phyloP scores from a whole-genome alignment of 2,797 vertebrate species.

The Danio aesculapii region DNA sequence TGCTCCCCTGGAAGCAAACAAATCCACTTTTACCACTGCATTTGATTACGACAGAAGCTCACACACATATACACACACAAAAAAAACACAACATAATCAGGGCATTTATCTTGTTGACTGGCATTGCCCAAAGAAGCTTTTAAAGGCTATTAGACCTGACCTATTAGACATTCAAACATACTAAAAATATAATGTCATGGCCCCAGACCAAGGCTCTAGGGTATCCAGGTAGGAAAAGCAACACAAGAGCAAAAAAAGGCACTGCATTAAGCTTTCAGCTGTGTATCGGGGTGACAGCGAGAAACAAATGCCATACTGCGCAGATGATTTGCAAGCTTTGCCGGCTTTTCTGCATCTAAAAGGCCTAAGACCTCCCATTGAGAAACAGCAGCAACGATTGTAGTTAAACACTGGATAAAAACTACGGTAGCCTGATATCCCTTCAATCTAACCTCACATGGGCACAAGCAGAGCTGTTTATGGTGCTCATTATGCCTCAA shows the following conservation, averaged over 20 bases:
- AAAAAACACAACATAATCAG: background rate
- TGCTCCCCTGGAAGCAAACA: slow-evolving; percentile 77
- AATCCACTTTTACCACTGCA: slow-evolving; percentile 31
- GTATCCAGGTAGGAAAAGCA: slow-evolving; percentile 9
- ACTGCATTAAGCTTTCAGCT: slow-evolving; percentile 51
- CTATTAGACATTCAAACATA: slow-evolving; percentile 36
- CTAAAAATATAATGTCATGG: slow-evolving; percentile 20
- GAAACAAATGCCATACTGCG: slow-evolving; percentile 43
- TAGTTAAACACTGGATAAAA: slow-evolving; percentile 51
- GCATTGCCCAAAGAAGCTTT: slow-evolving; percentile 30
- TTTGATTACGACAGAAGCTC: background rate
- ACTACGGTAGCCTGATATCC: slow-evolving; percentile 36
- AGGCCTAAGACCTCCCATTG: slow-evolving; percentile 33
- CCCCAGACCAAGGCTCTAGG: background rate
- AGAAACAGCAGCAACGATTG: slow-evolving; percentile 17
- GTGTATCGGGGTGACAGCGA: slow-evolving; percentile 39
- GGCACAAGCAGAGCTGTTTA: slow-evolving; percentile 37
- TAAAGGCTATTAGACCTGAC: slow-evolving; percentile 44
- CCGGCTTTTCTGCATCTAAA: slow-evolving; percentile 33
- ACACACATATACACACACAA: background rate
- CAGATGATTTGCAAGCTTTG: slow-evolving; percentile 34
- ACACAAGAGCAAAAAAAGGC: background rate
- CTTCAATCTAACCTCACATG: slow-evolving; percentile 35
- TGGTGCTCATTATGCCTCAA: slow-evolving; percentile 51
- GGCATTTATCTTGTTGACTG: slow-evolving; percentile 47